Evolutionary conservation across 2,888 invertebrate genomes (phyloP).

Genomic region (Biston betularia): DNA sequence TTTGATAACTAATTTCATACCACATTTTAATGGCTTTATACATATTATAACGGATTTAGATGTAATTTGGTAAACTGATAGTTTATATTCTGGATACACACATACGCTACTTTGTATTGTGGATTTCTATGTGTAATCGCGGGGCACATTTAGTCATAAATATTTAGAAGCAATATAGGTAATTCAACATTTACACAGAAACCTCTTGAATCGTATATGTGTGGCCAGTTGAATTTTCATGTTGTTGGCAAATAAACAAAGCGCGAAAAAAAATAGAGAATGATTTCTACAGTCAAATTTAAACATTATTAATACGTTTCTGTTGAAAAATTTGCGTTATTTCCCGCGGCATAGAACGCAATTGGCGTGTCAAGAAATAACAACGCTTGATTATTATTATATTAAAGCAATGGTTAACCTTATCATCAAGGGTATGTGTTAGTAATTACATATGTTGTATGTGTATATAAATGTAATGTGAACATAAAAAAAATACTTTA

Average conservation of each 20-base stretch:
- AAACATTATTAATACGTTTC: too few species aligned
- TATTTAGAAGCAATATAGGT: not conserved
- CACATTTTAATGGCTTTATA: too few species aligned
- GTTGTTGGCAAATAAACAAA: too few species aligned
- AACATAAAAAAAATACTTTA: conserved; percentile 13
- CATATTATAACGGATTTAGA: too few species aligned
- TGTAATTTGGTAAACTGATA: too few species aligned
- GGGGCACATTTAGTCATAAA: too few species aligned
- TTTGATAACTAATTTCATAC: too few species aligned
- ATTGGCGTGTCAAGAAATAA: conserved; percentile 65
- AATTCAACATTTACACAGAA: not conserved
- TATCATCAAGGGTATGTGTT: conserved; percentile 68
- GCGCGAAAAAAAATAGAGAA: too few species aligned
- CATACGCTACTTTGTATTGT: too few species aligned
- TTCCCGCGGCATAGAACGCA: conserved; percentile 40
- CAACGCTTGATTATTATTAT: conserved; percentile 69
- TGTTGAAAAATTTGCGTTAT: not conserved
- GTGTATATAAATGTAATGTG: conserved; percentile 40
- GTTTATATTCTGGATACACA: too few species aligned
- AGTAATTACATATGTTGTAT: conserved; percentile 50
- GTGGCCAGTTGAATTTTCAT: not conserved
- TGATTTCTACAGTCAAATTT: too few species aligned
- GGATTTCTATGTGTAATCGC: too few species aligned
- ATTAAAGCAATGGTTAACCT: conserved; percentile 63
- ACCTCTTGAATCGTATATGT: not conserved